phyloP scores from a whole-genome alignment of 2,888 invertebrate species.

The Phytoseiulus persimilis region DNA sequence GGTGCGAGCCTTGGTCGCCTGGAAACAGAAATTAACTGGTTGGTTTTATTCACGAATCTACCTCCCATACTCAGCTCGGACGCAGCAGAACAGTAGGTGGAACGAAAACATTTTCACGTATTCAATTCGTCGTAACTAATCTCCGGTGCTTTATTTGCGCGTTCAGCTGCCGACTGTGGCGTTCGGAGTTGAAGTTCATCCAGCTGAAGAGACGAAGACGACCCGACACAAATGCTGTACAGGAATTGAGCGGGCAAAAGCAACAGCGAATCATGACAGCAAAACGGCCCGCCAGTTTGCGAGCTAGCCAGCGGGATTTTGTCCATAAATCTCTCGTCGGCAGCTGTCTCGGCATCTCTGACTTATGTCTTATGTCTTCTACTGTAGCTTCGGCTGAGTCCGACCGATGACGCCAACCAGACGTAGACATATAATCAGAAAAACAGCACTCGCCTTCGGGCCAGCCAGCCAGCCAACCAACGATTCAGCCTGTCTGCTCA shows the following conservation, averaged over 20 bases:
- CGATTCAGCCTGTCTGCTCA: too few relatives aligned
- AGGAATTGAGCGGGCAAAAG: background rate
- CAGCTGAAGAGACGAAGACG: background rate
- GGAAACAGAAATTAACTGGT: too few relatives aligned
- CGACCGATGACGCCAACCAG: constrained; percentile 5
- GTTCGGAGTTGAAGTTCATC: background rate
- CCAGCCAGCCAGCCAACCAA: background rate
- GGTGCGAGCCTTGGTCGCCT: too few relatives aligned
- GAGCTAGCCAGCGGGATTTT: constrained; percentile 5
- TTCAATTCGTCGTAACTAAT: background rate
- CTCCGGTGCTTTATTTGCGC: background rate
- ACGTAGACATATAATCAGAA: constrained; percentile 5
- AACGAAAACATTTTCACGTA: too few relatives aligned
- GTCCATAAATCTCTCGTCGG: background rate
- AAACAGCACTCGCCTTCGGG: background rate
- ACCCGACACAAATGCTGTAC: background rate
- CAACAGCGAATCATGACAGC: background rate
- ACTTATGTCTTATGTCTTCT: background rate
- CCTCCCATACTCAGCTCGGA: too few relatives aligned
- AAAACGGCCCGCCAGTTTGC: background rate
- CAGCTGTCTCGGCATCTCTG: constrained; percentile 5
- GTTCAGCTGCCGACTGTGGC: background rate
- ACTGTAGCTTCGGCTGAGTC: background rate
- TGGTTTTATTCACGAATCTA: too few relatives aligned
- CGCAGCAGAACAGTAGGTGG: too few relatives aligned